Conservation (phyloP, 2,797 vertebrate genomes). For the Hozukius guyotensis region DNA sequence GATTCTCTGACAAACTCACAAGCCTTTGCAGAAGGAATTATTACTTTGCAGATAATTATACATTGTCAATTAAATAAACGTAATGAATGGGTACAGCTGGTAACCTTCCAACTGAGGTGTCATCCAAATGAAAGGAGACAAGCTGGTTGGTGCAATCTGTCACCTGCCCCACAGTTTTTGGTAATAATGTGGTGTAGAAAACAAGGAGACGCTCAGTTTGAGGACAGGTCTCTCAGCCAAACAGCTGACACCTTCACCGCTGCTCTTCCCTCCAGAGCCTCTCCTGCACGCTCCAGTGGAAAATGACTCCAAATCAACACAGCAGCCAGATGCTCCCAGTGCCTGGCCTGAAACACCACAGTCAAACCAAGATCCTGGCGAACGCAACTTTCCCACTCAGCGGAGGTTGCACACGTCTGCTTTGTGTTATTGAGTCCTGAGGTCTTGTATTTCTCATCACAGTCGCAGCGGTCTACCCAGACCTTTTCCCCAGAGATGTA, state of each 20-base stretch:
- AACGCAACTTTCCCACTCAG: slow-evolving; percentile 1
- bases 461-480: slow-evolving; percentile 20
- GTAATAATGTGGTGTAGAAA: slow-evolving; percentile 26
- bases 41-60: not conserved
- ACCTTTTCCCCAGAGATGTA: slow-evolving; percentile 34
- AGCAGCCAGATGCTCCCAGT: slow-evolving; percentile 45
- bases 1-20: slow-evolving; percentile 1
- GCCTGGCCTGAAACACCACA: slow-evolving; percentile 27
- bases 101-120: not conserved
- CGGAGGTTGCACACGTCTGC: not conserved
- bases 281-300: slow-evolving; percentile 48
- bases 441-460: slow-evolving; percentile 23
- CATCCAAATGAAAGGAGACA: slow-evolving; percentile 7
- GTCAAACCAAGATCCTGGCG: slow-evolving; percentile 21
- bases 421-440: slow-evolving; percentile 19
- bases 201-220: slow-evolving; percentile 18
- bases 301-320: slow-evolving; percentile 43
- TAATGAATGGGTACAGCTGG: not conserved
- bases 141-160: slow-evolving; percentile 37
- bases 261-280: slow-evolving; percentile 41
- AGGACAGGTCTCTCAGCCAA: slow-evolving; percentile 37
- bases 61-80: not conserved
- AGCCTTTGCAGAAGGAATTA: not conserved
- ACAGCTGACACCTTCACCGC: slow-evolving; percentile 51
- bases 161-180: slow-evolving; percentile 37